Evolutionary conservation across 2,113 vertebrate species (phyloP).

Genomic region (Sporophila hypoxantha): DNA sequence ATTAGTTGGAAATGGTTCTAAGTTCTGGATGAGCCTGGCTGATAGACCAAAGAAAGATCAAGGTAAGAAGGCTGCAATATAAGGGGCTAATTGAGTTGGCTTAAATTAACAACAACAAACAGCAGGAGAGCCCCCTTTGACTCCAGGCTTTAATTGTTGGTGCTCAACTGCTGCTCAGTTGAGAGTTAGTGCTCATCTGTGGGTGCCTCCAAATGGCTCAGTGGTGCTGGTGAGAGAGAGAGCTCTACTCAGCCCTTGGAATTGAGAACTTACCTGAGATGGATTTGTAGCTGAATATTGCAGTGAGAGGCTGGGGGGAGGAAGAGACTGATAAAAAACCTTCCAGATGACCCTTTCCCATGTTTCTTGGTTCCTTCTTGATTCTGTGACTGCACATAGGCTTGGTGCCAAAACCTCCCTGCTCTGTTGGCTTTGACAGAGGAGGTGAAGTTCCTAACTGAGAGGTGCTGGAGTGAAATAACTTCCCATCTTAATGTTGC

Average conservation of each 20-base stretch:
- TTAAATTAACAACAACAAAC: constrained; percentile 29
- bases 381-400: neutral
- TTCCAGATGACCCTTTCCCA: neutral
- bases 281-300: neutral
- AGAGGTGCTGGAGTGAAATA: neutral
- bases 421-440: neutral
- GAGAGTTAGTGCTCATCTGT: neutral
- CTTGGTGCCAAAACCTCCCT: neutral
- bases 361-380: neutral
- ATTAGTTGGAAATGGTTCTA: constrained; percentile 29
- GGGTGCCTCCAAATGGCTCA: neutral
- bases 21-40: constrained; percentile 23
- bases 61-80: neutral
- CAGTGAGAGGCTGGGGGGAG: neutral
- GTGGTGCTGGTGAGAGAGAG: neutral
- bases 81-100: constrained; percentile 33
- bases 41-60: constrained; percentile 32
- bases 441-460: neutral
- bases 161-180: neutral
- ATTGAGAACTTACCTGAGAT: neutral
- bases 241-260: neutral
- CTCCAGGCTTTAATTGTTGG: neutral
- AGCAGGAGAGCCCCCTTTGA: neutral
- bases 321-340: neutral
- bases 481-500: neutral